A percentile compares a stretch with the other conserved stretches of the same genome.
Conservation (phyloP, 2,113 vertebrate genomes). For the Globicephala melas region DNA sequence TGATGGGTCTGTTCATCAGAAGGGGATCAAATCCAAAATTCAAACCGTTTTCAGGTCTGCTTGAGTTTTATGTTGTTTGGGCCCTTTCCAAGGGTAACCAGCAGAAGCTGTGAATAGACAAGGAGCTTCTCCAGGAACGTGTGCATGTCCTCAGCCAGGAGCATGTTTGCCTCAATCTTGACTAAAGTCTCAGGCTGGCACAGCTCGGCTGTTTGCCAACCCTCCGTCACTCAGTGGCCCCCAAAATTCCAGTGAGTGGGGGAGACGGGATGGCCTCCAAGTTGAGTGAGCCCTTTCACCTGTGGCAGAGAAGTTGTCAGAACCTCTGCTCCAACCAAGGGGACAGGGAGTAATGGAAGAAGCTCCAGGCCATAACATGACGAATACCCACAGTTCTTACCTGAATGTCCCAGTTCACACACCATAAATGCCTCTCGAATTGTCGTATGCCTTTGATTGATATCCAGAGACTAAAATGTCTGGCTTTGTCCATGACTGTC, state of each 20-base stretch:
- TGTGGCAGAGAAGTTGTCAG: not conserved
- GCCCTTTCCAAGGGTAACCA: not conserved
- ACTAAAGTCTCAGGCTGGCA: too few species aligned
- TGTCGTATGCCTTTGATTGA: not conserved
- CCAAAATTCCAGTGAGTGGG: not conserved
- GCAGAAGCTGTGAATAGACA: not conserved
- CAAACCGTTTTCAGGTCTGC: not conserved
- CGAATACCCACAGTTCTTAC: too few species aligned
- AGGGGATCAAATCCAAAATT: not conserved
- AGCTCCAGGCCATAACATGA: not conserved
- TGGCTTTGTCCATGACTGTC: not conserved
- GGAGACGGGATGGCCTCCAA: not conserved
- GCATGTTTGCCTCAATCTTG: not conserved
- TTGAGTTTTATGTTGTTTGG: not conserved
- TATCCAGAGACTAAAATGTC: not conserved
- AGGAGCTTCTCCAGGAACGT: not conserved
- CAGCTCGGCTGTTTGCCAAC: too few species aligned
- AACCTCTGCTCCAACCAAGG: not conserved
- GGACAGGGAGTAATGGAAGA: accelerated
- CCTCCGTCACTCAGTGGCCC: accelerated
- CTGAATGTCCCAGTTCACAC: not conserved
- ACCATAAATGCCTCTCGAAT: not conserved
- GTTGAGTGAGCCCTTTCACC: not conserved
- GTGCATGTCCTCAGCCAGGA: not conserved
- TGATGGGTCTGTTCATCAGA: not conserved